Evolutionary conservation across 2,113 vertebrate genomes (phyloP), one percentile per base, ranked within the genome.

Genomic region (Sander vitreus): DNA sequence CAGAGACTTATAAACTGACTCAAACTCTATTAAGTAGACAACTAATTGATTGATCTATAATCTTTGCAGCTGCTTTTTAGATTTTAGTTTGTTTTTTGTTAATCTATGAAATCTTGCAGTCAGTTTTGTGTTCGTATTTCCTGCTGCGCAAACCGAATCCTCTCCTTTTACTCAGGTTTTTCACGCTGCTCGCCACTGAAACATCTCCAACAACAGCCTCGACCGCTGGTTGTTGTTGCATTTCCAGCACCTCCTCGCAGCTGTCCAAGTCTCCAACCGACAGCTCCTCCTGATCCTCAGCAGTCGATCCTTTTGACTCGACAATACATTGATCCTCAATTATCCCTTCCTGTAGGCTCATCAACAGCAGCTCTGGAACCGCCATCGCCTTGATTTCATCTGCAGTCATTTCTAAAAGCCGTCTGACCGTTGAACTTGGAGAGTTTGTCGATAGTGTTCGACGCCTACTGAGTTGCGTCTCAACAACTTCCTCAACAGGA

Each of bases 211-310:
- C 15, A 0, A n/a, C 36, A 7, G 2, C 47, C 10, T 71, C 43
- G 1, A 0, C 36, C 48, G 8, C 66, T 33, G 15, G 16, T 27
- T 60, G 47, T 33, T 5, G 30, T 30, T 30, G 30, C 33, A 6
- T 33, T 6, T 5, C 8, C 9, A 9, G 48, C 1, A 12, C 25
- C 27, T 90, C 51, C 23, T 80, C 88, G 39, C 93, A 95, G 71
- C 93, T 94, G 70, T 95, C 92, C 67, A 92, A 15, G n/a, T 89
- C 65, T n/a, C 66, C 79, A 0, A 11, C 53, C 0, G 63, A 77
- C 23, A 11, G n/a, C 30, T 57, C 53, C 21, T 62, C 18, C 13
- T 6, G 6, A 12, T 16, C n/a, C 15, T 18, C 25, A 2, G 6
- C 3, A 1, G 6, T 33, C 0, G 10, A 36, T 15, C 2, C n/a